Base-by-base conservation (phyloP, 2,113 vertebrate genomes). In the Actenoides hombroni region DNA sequence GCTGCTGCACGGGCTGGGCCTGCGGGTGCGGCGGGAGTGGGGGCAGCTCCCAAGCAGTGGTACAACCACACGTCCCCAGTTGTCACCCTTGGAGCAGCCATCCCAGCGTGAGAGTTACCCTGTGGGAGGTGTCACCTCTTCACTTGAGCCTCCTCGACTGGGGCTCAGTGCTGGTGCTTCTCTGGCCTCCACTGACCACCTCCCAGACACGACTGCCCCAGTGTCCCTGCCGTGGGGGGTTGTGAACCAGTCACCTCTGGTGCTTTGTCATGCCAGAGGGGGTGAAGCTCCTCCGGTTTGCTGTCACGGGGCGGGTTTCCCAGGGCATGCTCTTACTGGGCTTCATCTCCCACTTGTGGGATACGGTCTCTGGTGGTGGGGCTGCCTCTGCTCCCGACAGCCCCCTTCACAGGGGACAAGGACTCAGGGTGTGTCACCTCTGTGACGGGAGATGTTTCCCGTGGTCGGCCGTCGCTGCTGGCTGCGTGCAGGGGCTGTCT, bases 261-360 rank as follows among this genome's bases (percentile, higher is more conserved):
- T 12, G 33, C 65, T 68, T 67, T 46, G 68, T 16, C 19, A 39
- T 65, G 81, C 44, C 81, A 4, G 14, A 48, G 69, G 37, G 46
- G 17, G 14, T 19, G 74, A 23, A 49, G 40, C 59, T 71, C 23
- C 29, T 60, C 40, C 2, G 5, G 31, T 31, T 24, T 54, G 26
- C 18, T 46, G 29, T 51, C 2, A 0, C 2, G 0, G 53, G 39
- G 16, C 0, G 0, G 23, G 19, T 69, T 49, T 81, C 88, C 24
- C 44, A 15, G 31, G 31, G 44, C 18, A 18, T 18, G 44, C 16
- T 44, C 17, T 46, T 46, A 46, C 44, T 46, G 44, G 44, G 44
- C 29, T 73, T 12, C 42, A 1, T 33, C 61, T 18, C 31, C 48
- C 53, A 4, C 71, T 5, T 25, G 24, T 5, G n/a, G 46, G 29